phyloP scores from a whole-genome alignment of 1,140 invertebrate species.

The Semibalanus balanoides region DNA sequence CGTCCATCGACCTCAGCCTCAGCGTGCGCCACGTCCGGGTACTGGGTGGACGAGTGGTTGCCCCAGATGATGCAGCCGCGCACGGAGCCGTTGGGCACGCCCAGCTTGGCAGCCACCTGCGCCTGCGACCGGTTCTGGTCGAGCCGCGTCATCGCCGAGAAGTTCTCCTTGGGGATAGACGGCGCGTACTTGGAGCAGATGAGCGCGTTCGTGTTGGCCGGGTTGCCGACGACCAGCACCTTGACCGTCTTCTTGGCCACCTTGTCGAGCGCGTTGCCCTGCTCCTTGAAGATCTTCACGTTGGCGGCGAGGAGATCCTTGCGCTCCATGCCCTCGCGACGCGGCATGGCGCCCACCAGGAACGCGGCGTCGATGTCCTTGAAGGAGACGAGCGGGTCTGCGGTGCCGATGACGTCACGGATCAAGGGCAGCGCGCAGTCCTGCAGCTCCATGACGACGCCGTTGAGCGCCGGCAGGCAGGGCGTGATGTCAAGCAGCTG shows the following conservation, averaged over 20 bases:
- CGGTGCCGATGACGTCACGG: slow-evolving; percentile 66
- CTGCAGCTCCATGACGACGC: slow-evolving; percentile 91
- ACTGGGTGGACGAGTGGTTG: slow-evolving; percentile 98
- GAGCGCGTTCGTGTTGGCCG: slow-evolving; percentile 96
- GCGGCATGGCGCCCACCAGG: slow-evolving; percentile 95
- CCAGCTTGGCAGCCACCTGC: slow-evolving; percentile 25
- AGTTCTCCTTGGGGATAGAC: slow-evolving; percentile 91
- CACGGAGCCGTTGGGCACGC: slow-evolving; percentile 53
- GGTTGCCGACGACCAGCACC: slow-evolving; percentile 96
- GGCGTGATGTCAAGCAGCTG: slow-evolving; percentile 87
- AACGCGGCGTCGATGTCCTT: slow-evolving; percentile 96
- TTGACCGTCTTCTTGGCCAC: slow-evolving; percentile 89
- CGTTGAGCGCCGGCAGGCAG: slow-evolving; percentile 88
- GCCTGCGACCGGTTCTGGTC: slow-evolving; percentile 86
- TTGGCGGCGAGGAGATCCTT: slow-evolving; percentile 93
- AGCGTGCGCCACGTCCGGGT: slow-evolving; percentile 86
- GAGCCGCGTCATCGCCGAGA: slow-evolving; percentile 93
- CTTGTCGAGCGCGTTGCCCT: slow-evolving; percentile 81
- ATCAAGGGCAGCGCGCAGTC: slow-evolving; percentile 93
- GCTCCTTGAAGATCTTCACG: slow-evolving; percentile 93
- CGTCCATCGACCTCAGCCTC: slow-evolving; percentile 41
- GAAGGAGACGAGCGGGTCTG: slow-evolving; percentile 75
- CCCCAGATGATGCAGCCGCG: slow-evolving; percentile 97
- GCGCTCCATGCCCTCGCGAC: slow-evolving; percentile 96
- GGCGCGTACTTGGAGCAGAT: slow-evolving; percentile 95